phyloP scores from a whole-genome alignment of 2,888 invertebrate species.

The Cataglyphis livida region DNA sequence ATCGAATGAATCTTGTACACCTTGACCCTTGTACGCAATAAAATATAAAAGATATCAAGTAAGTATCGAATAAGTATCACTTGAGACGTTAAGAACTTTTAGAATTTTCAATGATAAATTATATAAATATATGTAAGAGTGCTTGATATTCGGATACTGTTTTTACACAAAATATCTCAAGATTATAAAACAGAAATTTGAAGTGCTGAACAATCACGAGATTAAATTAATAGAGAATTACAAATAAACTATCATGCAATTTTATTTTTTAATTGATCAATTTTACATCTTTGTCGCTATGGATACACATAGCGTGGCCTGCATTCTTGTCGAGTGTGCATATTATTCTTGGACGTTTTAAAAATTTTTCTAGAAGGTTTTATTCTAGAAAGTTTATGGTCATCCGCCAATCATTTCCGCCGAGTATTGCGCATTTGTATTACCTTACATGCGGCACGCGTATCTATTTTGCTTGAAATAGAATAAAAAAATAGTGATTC shows the following conservation, averaged over 20 bases:
- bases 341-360: neutral
- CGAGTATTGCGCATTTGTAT: neutral
- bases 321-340: neutral
- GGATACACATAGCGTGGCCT: neutral
- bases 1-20: slow-evolving; percentile 27
- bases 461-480: neutral
- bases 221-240: neutral
- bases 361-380: neutral
- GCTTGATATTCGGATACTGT: neutral
- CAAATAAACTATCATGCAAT: neutral
- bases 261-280: neutral
- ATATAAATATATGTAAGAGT: neutral
- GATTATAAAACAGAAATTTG: neutral
- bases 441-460: neutral
- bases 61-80: neutral
- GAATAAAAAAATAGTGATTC: slow-evolving; percentile 22
- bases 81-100: neutral
- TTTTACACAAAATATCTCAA: slow-evolving; percentile 9
- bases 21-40: slow-evolving; percentile 55
- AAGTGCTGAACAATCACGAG: neutral
- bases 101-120: neutral
- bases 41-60: slow-evolving; percentile 38
- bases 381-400: neutral
- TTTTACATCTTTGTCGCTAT: neutral
- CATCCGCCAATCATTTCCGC: neutral